Evolutionary conservation across 2,797 vertebrate genomes (phyloP), one percentile per base, ranked within the genome.

Genomic region (Muscicapa striata): DNA sequence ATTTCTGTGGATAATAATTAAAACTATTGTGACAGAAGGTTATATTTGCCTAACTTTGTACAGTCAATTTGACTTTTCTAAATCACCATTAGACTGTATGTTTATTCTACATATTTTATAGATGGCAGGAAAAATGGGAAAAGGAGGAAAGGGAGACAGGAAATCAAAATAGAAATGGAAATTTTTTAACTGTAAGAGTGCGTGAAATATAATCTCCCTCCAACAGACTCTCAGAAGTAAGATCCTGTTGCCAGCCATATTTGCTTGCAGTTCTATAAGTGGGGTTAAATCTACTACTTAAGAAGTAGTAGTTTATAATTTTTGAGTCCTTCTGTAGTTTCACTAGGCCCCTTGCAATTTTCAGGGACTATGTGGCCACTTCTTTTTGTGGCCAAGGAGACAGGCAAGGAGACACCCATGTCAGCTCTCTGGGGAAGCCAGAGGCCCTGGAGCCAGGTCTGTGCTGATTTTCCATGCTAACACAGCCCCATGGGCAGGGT

Each of bases 1-100:
- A 93, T 87, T 94, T 93, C 78, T 87, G 76, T 81, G 77, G 76
- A 55, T 48, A 66, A 83, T 87, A 93, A 75, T 94, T 93, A 95
- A 96, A 95, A 92, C 67, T 83, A 93, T 80, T 88, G 27, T 70
- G 69, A 58, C 29, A 38, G 30, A 91, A 87, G 45, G 45, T 77
- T 76, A 57, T 90, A 32, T 88, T 80, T 89, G 63, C 67, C 45
- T 70, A 68, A 54, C 34, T 84, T 91, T 58, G 7, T 81, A 13
- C 52, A 51, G n/a, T 34, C 27, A 85, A 49, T 81, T 84, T 89
- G 30, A 78, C 48, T 73, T 21, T 45, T 73, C 18, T 67, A 84
- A 91, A 62, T 81, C 63, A 51, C 20, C 17, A 8, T 48, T 48
- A 48, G 22, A 48, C 46, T 48, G 22, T 24, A 24, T 86, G 30